Base-by-base conservation (phyloP, 2,888 invertebrate species). In the Incurvaria masculella region DNA sequence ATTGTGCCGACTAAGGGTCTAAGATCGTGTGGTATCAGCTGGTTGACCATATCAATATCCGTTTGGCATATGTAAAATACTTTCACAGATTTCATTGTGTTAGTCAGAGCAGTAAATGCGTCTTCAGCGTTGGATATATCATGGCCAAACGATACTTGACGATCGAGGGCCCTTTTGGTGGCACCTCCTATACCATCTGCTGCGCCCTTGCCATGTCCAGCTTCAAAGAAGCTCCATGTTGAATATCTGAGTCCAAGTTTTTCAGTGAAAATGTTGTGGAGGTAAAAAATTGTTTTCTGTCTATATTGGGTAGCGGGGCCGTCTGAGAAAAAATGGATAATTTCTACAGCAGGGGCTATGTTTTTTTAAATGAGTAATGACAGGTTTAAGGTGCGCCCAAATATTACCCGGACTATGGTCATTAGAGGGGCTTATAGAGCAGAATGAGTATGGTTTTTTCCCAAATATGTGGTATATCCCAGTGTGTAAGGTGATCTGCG, bases 401-500 rank as follows among this genome's bases (percentile, higher is more conserved):
- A 23, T 23, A 6, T 10, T 23, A 23, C 23, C 23, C 10, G 23
- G 5, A 10, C 23, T 23, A 10, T 23, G 23, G 23, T 23, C 23
- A 23, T 23, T 23, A 23, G 23, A 23, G 10, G 23, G 21, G 16
- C 20, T 6, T 23, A 21, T 21, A 10, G 45, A 20, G 20, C 46
- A 46, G 40, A 46, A 46, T 10, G 46, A 40, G 14, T 42, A 21
- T 42, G 14, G 21, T 42, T 21, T 46, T 19, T 18, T 45, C 4
- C 33, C 17, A 40, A 18, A 33, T 52, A 53, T 23, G 52, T 17
- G 11, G 33, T 33, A 33, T 33, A 49, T 46, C 20, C 51, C 49
- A n/a, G 51, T 52, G 21, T 53, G 53, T 45, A 52, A 42, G n/a
- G 53, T 44, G 16, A 53, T 48, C 33, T 52, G 52, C 18, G 44